phyloP scores from a whole-genome alignment of 1,140 invertebrate species.

The Anastrepha ludens region DNA sequence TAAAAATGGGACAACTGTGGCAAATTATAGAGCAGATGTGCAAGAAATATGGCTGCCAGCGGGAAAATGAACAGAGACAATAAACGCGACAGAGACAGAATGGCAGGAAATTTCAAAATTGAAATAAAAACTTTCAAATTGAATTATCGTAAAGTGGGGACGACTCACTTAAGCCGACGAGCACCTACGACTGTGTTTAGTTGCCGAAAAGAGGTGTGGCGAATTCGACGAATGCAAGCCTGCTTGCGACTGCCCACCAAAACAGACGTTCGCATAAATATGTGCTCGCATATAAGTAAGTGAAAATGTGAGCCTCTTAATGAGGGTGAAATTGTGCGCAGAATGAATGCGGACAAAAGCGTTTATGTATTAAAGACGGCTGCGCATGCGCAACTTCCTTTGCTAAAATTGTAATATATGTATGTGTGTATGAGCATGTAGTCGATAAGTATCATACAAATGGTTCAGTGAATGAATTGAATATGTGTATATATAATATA shows the following conservation, averaged over 20 bases:
- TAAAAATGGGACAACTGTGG: conserved; percentile 7
- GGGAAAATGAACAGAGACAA: neutral
- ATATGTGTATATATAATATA: neutral
- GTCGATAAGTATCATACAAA: neutral
- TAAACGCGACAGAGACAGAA: neutral
- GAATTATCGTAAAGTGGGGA: neutral
- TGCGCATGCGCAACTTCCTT: conserved; percentile 22
- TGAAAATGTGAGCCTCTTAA: neutral
- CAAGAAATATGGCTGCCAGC: conserved; percentile 42
- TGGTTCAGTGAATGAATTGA: neutral
- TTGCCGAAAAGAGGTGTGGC: conserved; percentile 34
- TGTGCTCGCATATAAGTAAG: neutral
- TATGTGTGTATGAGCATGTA: neutral
- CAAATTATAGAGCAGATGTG: conserved; percentile 10
- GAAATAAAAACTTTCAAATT: conserved; percentile 2
- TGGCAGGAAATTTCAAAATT: neutral
- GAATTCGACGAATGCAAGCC: neutral
- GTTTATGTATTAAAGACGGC: neutral
- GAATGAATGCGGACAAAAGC: neutral
- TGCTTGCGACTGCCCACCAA: neutral
- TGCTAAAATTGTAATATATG: neutral
- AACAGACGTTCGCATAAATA: neutral
- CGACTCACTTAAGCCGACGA: conserved; percentile 14
- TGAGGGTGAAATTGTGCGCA: conserved; percentile 44
- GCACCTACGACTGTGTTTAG: neutral